Percentiles rank a stretch among this genome's conserved stretches.
Evolutionary conservation across 2,797 vertebrate genomes (phyloP).

Genomic region (Staurois parvus): DNA sequence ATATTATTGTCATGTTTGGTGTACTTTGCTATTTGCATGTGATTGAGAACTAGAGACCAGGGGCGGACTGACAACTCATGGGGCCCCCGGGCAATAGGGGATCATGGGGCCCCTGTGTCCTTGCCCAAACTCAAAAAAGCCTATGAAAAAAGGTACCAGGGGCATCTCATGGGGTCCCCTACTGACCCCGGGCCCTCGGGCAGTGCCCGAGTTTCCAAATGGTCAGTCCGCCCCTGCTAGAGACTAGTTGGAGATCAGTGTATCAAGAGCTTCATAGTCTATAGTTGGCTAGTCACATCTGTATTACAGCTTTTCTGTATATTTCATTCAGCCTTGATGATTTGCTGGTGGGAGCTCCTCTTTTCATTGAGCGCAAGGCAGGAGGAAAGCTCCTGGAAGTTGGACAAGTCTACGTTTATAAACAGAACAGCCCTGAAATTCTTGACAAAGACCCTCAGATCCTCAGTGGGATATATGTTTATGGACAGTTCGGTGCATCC

Average conservation of each 20-base stretch:
- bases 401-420: slow-evolving; percentile 82
- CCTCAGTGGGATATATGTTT: slow-evolving; percentile 77
- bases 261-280: not conserved
- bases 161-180: too few relatives aligned
- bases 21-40: too few relatives aligned
- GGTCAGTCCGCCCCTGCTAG: too few relatives aligned
- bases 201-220: too few relatives aligned
- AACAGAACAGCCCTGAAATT: slow-evolving; percentile 67
- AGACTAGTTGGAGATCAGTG: not conserved
- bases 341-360: slow-evolving; percentile 83
- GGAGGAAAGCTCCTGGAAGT: slow-evolving; percentile 80
- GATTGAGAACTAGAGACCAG: too few relatives aligned
- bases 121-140: too few relatives aligned
- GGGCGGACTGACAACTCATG: too few relatives aligned
- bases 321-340: slow-evolving; percentile 77
- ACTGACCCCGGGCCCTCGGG: too few relatives aligned
- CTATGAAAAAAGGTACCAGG: too few relatives aligned
- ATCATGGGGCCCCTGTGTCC: too few relatives aligned
- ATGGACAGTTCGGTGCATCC: slow-evolving; percentile 82
- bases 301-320: not conserved
- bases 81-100: too few relatives aligned
- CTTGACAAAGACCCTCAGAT: slow-evolving; percentile 68
- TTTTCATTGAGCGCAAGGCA: slow-evolving; percentile 77
- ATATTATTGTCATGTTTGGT: too few relatives aligned
- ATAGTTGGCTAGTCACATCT: not conserved